Percentiles rank a stretch among this genome's conserved stretches.
Conservation (phyloP, 2,888 invertebrate species). For the Calephelis perditalis region DNA sequence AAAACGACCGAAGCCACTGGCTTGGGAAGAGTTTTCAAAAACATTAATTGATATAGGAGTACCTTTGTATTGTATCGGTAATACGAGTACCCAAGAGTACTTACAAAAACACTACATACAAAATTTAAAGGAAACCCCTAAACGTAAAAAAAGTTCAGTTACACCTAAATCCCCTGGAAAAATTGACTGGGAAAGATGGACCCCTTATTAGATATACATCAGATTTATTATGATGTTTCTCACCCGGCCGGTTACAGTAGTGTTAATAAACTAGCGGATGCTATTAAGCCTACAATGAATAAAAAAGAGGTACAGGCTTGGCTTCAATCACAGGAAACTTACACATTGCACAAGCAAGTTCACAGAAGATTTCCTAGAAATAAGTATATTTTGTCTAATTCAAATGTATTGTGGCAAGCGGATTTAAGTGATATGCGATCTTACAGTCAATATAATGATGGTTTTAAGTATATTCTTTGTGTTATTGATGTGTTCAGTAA, state of each 20-base stretch:
- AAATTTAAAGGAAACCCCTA: conserved; percentile 10
- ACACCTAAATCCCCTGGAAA: conserved; percentile 20
- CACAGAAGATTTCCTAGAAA: conserved; percentile 30
- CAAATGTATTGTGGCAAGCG: conserved; percentile 25
- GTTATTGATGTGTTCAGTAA: conserved; percentile 33
- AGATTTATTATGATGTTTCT: conserved; percentile 32
- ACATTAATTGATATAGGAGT: conserved; percentile 31
- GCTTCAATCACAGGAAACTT: conserved; percentile 31
- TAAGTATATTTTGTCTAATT: conserved; percentile 30
- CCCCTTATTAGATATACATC: conserved; percentile 33
- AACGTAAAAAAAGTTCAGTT: conserved; percentile 3
- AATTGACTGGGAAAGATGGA: conserved; percentile 36
- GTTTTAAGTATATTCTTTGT: conserved; percentile 30
- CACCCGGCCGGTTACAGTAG: conserved; percentile 33
- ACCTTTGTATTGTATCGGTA: conserved; percentile 33
- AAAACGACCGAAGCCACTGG: conserved; percentile 32
- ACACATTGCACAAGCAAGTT: conserved; percentile 31
- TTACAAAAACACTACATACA: conserved; percentile 18
- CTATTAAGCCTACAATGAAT: conserved; percentile 31
- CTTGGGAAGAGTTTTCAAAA: conserved; percentile 32
- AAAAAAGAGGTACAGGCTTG: conserved; percentile 27
- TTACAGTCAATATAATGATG: conserved; percentile 18
- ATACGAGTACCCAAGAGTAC: conserved; percentile 28
- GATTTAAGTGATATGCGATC: conserved; percentile 7
- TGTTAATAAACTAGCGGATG: conserved; percentile 26